Evolutionary conservation across 2,888 invertebrate species (phyloP), one percentile per base, ranked within the genome.

Genomic region (Macrophya alboannulata): DNA sequence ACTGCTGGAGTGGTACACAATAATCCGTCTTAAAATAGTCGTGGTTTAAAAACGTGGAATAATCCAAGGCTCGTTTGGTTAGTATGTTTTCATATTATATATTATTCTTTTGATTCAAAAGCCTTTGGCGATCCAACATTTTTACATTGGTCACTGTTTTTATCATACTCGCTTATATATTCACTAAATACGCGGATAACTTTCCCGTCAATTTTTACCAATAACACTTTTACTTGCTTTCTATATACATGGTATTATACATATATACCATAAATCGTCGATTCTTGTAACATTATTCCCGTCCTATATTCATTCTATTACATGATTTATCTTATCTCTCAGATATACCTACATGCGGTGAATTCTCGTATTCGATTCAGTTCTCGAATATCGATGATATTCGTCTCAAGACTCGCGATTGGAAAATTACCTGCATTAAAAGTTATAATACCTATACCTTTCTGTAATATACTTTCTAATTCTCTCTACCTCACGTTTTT

Each of bases 41-140:
- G 55, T 77, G 55, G 40, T 77, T 55, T 17, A 55, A 77, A 77
- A 77, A 77, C 55, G 77, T 77, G 77, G 55, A 74, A 74, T 77
- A 37, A 77, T 55, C 21, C 77, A 77, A 77, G 55, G 40, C 55
- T 77, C 68, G 37, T 31, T 74, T 43, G 10, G 40, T 74, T 43
- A 43, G n/a, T 43, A 43, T n/a, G 8, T 17, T 15, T 72, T 25
- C n/a, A n/a, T n/a, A 48, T 40, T 74, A 21, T 45, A 12, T n/a
- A 10, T n/a, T 74, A 40, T 45, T 45, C 43, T 45, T 5, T 12
- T 45, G 21, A 43, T 45, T 74, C 6, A 21, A 45, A 74, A 0
- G 43, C 5, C 45, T 72, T 43, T 21, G 9, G 40, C 31, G 31
- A 40, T 72, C 21, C n/a, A 45, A 10, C 17, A 17, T 25, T 17